Base-by-base conservation (phyloP, 2,797 vertebrate genomes). In the Cynodonichthys magdalenae region DNA sequence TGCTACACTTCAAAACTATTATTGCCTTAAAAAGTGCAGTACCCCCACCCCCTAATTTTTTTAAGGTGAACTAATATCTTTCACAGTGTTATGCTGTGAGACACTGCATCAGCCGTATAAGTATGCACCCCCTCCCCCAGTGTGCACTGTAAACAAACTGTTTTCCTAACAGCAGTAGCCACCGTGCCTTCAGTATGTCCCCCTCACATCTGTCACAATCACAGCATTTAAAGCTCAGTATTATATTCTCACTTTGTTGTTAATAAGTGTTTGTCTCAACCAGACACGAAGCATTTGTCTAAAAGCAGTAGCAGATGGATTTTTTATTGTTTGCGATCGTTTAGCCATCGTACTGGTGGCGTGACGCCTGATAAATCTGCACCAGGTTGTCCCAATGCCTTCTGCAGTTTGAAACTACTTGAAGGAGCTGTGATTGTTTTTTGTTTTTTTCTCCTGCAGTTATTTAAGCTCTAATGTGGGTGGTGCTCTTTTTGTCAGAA, bases 11-110 rank as follows among this genome's bases (percentile, higher is more conserved):
- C 80, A 87, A 86, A 89, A 83, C 83, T 81, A 88, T 90, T 90
- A 90, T 92, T 93, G 90, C 90, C 91, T 92, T 93, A 92, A 93
- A 88, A 83, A 88, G 91, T 93, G 92, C 92, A 93, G 92, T 92
- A 87, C 74, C 81, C 83, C 34, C 39, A 9, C 19, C 50, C 15
- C 81, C 75, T 80, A 60, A n/a, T 56, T 53, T 59, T 39, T 57
- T 66, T 56, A 48, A 60, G 41, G 42, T 71, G 48, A 59, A 12
- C 54, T 39, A 64, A 24, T 56, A 60, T 51, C 44, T 50, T 59
- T 68, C 80, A 74, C 79, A 81, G 75, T 75, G 41, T 51, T 66
- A 58, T 29, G 47, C 79, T 83, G 80, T 83, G 79, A 79, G 51
- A 54, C 66, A 50, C 57, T 83, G 53, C 44, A 17, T 76, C 60